These are phyloP conservation scores for Benthosema pterotum DNA, from an alignment of 2,797 vertebrate genomes.

Conservation along the genomic window DNA sequence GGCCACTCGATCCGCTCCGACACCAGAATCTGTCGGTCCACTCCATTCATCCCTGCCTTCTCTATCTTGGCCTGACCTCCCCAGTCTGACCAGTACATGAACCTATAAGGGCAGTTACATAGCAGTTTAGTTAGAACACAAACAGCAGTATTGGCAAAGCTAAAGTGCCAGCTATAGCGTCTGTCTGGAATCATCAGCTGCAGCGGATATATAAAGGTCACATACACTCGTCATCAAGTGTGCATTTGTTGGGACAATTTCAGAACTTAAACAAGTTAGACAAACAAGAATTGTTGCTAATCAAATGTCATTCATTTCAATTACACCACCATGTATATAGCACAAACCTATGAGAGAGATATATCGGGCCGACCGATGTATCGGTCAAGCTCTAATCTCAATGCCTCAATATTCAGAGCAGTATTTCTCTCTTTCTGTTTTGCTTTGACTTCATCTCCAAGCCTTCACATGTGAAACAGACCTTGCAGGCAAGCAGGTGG, in stretches of 20 bases:
- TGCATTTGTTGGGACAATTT: no score
- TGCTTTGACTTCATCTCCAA: neutral
- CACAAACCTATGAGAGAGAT: no score
- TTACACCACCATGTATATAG: no score
- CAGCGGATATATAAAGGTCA: no score
- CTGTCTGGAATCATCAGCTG: neutral
- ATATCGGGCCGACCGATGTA: no score
- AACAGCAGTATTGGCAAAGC: neutral
- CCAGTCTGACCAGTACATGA: conserved; percentile 99
- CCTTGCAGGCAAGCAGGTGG: conserved; percentile 13
- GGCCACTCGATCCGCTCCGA: conserved; percentile 97
- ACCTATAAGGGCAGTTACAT: conserved; percentile 73
- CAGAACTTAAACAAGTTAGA: no score
- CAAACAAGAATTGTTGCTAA: no score
- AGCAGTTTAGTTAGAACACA: neutral
- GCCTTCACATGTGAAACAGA: neutral
- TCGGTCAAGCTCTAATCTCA: no score
- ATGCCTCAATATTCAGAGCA: neutral
- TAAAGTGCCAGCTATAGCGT: neutral
- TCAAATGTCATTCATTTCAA: no score
- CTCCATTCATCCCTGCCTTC: conserved; percentile 93
- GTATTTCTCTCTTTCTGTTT: neutral
- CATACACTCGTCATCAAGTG: no score
- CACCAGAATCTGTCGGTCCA: conserved; percentile 90
- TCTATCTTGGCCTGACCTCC: conserved; percentile 94